Conservation (phyloP, 2,797 vertebrate genomes). For the Chrosomus eos region DNA sequence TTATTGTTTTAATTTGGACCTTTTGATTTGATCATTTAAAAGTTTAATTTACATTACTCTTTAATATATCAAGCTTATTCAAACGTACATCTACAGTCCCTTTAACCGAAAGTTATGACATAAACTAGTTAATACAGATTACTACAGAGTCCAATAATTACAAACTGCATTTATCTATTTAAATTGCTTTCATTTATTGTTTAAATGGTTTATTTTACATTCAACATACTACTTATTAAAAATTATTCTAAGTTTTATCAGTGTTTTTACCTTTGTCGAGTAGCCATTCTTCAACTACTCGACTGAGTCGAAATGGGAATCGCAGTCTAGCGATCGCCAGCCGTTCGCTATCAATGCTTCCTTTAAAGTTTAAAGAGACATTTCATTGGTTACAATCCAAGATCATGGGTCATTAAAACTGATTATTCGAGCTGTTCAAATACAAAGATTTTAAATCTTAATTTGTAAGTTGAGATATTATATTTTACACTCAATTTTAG, state of each 20-base stretch:
- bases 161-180: constrained; percentile 92
- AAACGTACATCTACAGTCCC: constrained; percentile 97
- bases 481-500: not conserved
- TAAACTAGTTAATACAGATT: constrained; percentile 92
- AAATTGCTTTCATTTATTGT: constrained; percentile 96
- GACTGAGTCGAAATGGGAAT: constrained; percentile 99
- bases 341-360: constrained; percentile 99
- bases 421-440: constrained; percentile 97
- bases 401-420: constrained; percentile 99
- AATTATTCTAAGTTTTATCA: constrained; percentile 98
- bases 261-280: constrained; percentile 99
- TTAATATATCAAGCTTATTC: constrained; percentile 90
- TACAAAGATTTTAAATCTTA: constrained; percentile 79
- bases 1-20: constrained; percentile 70
- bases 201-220: constrained; percentile 96
- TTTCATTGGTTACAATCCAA: constrained; percentile 99
- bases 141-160: constrained; percentile 88
- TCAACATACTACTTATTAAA: constrained; percentile 92
- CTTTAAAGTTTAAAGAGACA: constrained; percentile 99
- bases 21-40: constrained; percentile 93
- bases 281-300: constrained; percentile 99
- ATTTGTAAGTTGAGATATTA: not conserved
- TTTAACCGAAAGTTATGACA: constrained; percentile 99
- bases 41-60: constrained; percentile 85
- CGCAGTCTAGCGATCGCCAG: constrained; percentile 99